A percentile compares a stretch with the other conserved stretches of the same genome.
Evolutionary conservation across 2,888 invertebrate genomes (phyloP).

Genomic region (Cyrtodaria siliqua): DNA sequence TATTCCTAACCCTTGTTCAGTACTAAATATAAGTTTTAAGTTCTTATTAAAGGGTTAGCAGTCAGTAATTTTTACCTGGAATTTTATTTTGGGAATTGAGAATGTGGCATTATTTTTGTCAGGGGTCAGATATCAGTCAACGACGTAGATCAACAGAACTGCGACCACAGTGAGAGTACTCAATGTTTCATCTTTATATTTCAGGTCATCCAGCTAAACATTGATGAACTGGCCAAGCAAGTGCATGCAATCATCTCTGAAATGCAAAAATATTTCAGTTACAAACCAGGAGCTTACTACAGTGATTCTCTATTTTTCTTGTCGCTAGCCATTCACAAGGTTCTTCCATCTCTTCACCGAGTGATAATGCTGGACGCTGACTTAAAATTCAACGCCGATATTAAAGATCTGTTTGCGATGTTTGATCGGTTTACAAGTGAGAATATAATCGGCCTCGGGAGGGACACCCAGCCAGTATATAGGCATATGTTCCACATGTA

Average conservation of each 20-base stretch:
- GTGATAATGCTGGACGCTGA: constrained; percentile 93
- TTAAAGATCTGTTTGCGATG: constrained; percentile 89
- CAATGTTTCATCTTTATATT: constrained; percentile 28
- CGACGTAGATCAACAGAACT: too few species aligned
- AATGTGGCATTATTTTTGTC: too few species aligned
- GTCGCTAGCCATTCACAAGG: constrained; percentile 91
- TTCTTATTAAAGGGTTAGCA: too few species aligned
- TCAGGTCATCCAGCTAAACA: constrained; percentile 89
- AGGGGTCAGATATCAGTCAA: too few species aligned
- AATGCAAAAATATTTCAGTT: constrained; percentile 91
- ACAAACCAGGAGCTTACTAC: constrained; percentile 91
- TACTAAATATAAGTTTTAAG: too few species aligned
- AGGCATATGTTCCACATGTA: constrained; percentile 91
- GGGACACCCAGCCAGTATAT: constrained; percentile 93
- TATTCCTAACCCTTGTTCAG: too few species aligned
- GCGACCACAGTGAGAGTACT: too few species aligned
- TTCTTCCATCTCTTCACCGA: constrained; percentile 89
- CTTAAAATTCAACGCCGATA: constrained; percentile 90
- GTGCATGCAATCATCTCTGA: constrained; percentile 89
- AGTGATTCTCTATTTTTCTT: constrained; percentile 93
- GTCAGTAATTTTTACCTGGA: too few species aligned
- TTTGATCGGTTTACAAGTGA: constrained; percentile 90
- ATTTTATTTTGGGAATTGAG: too few species aligned
- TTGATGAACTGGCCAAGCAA: constrained; percentile 88
- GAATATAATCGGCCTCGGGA: constrained; percentile 88